Base-by-base conservation (phyloP, 2,888 invertebrate species). In the Cinara cedri region DNA sequence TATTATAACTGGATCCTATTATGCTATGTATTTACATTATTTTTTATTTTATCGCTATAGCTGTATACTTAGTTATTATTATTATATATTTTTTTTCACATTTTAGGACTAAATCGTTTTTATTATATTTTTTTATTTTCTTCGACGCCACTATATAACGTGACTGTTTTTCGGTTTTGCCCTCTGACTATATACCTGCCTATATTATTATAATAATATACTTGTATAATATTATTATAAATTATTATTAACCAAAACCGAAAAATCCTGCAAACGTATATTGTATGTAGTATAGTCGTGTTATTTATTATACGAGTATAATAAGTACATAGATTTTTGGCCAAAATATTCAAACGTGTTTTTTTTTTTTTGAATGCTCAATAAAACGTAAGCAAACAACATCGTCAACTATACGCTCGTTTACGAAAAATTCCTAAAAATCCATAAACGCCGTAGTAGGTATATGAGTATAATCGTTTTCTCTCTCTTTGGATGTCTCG, bases 1-100 rank as follows among this genome's bases (percentile, higher is more conserved):
- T 62, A 34, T 34, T 4, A 34, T 6, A 34, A 24, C 72, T 24
- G 72, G 11, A 57, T 44, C 24, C 21, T 13, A 44, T n/a, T n/a
- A n/a, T 16, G 14, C 13, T 42, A 24, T 13, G 42, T 76, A 34
- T 76, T 76, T 68, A 76, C 68, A 57, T 76, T 68, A 68, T 26
- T 62, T 34, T 76, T 68, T 57, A 46, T 76, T 76, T 76, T 76
- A 76, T 68, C 49, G 26, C 66, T 10, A 16, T 1, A 2, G 55
- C 8, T 4, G 44, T 34, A n/a, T n/a, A n/a, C n/a, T n/a, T 34
- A 34, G 57, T 65, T 63, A 54, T 46, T 65, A 49, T 75, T 62
- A 44, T 65, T 60, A 24, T 42, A 19, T 1, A 34, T 34, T 34
- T 34, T 34, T 6, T 34, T 34, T 34, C n/a, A 34, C 34, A 34